Evolutionary conservation across 2,797 vertebrate species (phyloP), one percentile per base, ranked within the genome.

Genomic region (Morelia viridis): DNA sequence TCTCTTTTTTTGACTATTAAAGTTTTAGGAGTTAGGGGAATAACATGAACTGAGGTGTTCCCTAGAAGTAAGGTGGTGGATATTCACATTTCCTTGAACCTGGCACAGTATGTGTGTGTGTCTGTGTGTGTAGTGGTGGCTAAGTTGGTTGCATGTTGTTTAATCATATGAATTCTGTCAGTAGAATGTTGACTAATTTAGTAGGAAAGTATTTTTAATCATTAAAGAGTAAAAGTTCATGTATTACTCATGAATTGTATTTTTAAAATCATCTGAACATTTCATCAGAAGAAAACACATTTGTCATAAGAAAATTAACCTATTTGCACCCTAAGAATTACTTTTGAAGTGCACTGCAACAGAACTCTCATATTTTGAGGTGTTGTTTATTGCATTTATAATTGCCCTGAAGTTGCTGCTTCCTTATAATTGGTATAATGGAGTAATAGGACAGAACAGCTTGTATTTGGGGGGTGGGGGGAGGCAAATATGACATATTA

Each of bases 331-430:
- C 13, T 71, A 71, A 71, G 17, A 71, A 35, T 19, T 71, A 35
- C 0, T 0, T 35, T 28, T 31, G 41, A 90, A 90, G 12, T 31
- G 61, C 50, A 85, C 57, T 28, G 80, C 12, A 92, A 92, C 90
- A 28, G 0, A 28, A 88, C 5, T 61, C 3, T 56, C 93, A 57
- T 57, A 35, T 94, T 93, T 91, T 92, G 0, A 7, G 93, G 13
- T 89, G 62, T 19, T 88, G 76, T 92, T 86, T 90, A 91, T 93
- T 95, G 80, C 28, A 91, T 5, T 93, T 92, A 9, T 35, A 93
- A 94, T 89, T 92, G 26, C 88, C 93, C 4, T 46, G 57, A 91
- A 95, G 22, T 92, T 94, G 88, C 57, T 94, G 22, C 95, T 96
- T 94, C 50, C 92, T 96, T 94, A 91, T 93, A 95, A 95, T 92